Evolutionary conservation across 2,113 vertebrate species (phyloP).

Genomic region (Perccottus glenii): DNA sequence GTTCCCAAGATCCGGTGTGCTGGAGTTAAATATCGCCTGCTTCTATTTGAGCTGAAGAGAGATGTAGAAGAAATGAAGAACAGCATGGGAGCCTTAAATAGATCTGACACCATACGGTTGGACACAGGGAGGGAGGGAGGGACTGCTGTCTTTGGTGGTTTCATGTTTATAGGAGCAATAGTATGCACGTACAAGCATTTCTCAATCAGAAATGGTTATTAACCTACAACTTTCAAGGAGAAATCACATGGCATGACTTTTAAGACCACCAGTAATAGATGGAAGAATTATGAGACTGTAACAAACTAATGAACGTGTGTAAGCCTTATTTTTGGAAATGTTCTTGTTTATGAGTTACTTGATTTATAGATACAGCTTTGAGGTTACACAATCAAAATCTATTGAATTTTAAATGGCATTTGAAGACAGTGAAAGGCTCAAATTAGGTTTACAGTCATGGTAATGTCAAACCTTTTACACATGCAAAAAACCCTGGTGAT

Average conservation of each 20-base stretch:
- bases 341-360: too few relatives aligned
- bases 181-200: conserved; percentile 41
- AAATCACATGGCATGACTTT: too few relatives aligned
- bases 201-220: conserved; percentile 19
- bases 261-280: background rate
- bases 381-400: background rate
- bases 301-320: too few relatives aligned
- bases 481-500: conserved; percentile 22
- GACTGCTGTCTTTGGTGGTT: conserved; percentile 56
- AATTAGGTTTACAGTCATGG: conserved; percentile 12
- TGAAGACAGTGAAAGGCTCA: background rate
- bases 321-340: too few relatives aligned
- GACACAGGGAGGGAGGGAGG: conserved; percentile 47
- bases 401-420: background rate
- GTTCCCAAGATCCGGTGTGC: conserved; percentile 14
- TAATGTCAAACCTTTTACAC: conserved; percentile 48
- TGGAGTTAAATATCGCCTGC: conserved; percentile 45
- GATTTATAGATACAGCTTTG: too few relatives aligned
- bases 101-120: conserved; percentile 68
- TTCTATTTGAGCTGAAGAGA: conserved; percentile 50
- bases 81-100: conserved; percentile 69
- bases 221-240: background rate
- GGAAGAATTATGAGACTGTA: too few relatives aligned
- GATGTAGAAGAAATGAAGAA: conserved; percentile 55
- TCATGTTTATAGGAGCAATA: conserved; percentile 60